Evolutionary conservation across 2,797 vertebrate genomes (phyloP), one percentile per base, ranked within the genome.

Genomic region (Podarcis lilfordi): DNA sequence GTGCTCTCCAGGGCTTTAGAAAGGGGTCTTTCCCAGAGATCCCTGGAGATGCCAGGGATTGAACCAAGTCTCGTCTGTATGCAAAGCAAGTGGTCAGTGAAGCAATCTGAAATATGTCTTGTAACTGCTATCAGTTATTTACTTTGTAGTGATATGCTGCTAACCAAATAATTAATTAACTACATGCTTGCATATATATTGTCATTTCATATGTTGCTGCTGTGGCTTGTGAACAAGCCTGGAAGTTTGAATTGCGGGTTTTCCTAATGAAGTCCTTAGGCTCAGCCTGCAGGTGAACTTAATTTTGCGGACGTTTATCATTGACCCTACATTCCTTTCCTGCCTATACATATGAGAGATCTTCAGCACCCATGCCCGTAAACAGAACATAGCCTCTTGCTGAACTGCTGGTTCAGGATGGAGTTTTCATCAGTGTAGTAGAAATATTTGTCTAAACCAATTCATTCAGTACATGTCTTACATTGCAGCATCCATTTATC

Each of bases 101-200:
- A 86, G 11, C 40, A 77, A 13, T 50, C 35, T 68, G 64, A 37
- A 1, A 72, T 5, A 0, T 21, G 7, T 83, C 40, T 2, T 78
- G 0, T 2, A 76, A 83, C 1, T 15, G 3, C 72, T 84, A 0
- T 21, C 0, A 6, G 13, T 82, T 3, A 69, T 72, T 80, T 80
- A 55, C 8, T 66, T 27, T 25, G 66, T 59, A 77, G 37, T 5
- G 55, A 75, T 96, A 94, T 97, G 91, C 92, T 15, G 95, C 95
- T 97, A 96, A 97, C 89, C 92, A 19, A 89, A 7, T 96, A 96
- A 97, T 15, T 64, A 8, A 96, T 95, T 96, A 96, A 97, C 88
- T 40, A 66, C 9, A 55, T 8, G 1, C 0, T 84, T 79, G 86
- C 7, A 5, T 43, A 43, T 43, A 43, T 0, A 61, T 32, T 86